These are phyloP conservation scores for Acanthacorydalis orientalis DNA, from an alignment of 2,888 invertebrate genomes.

Conservation along the genomic window DNA sequence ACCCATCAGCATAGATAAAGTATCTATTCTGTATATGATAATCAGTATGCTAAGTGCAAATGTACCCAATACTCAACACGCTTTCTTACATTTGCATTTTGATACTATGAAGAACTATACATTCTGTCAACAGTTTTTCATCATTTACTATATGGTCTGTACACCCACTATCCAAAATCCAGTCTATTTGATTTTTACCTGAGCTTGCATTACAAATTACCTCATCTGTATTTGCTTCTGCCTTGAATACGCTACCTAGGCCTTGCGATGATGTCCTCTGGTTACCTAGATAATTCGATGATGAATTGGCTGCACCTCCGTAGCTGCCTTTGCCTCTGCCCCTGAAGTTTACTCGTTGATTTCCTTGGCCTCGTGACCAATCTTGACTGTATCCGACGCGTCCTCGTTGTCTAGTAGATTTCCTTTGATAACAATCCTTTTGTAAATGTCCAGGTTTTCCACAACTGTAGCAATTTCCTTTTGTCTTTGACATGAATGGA, in stretches of 20 bases:
- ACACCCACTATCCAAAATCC: slow-evolving; percentile 8
- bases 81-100: slow-evolving; percentile 8
- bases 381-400: slow-evolving; percentile 2
- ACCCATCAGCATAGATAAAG: background rate
- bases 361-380: slow-evolving; percentile 3
- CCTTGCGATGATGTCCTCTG: too few species aligned
- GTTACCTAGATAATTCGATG: too few species aligned
- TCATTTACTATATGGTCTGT: slow-evolving; percentile 9
- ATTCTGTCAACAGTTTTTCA: slow-evolving; percentile 7
- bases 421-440: slow-evolving; percentile 8
- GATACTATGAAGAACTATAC: slow-evolving; percentile 3
- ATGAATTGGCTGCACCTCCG: background rate
- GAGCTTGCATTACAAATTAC: too few species aligned
- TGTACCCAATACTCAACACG: slow-evolving; percentile 2
- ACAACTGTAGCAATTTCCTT: slow-evolving; percentile 8
- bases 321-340: slow-evolving; percentile 5
- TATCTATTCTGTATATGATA: too few species aligned
- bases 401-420: slow-evolving; percentile 1
- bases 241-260: too few species aligned
- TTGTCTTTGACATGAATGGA: slow-evolving; percentile 2
- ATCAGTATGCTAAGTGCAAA: background rate
- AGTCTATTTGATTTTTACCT: slow-evolving; percentile 2
- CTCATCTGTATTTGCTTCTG: too few species aligned
- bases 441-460: slow-evolving; percentile 11
- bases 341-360: slow-evolving; percentile 5